These are phyloP conservation scores for Andrena dorsata DNA, from an alignment of 2,888 invertebrate species.

Conservation along the genomic window DNA sequence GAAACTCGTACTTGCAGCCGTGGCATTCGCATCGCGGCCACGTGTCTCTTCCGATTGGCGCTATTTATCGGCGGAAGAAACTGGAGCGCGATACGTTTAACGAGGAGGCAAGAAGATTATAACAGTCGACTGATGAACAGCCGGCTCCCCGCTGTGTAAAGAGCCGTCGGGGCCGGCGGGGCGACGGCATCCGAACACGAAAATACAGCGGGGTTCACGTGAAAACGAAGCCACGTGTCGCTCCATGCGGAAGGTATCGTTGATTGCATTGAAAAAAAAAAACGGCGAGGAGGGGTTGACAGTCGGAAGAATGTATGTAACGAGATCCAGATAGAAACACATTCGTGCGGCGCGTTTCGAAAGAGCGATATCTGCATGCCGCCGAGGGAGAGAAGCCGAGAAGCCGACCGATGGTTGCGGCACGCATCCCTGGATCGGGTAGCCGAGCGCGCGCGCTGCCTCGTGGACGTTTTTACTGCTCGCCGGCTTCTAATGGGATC, in stretches of 20 bases:
- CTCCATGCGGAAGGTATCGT: slow-evolving; percentile 41
- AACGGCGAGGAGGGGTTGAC: slow-evolving; percentile 50
- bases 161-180: not conserved
- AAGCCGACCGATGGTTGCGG: slow-evolving; percentile 50
- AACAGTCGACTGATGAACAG: slow-evolving; percentile 2
- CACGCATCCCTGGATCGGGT: slow-evolving; percentile 59
- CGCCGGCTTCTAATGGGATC: slow-evolving; percentile 66
- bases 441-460: slow-evolving; percentile 12
- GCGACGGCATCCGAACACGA: not conserved
- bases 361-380: slow-evolving; percentile 62
- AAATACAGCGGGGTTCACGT: slow-evolving; percentile 2
- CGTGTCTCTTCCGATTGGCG: slow-evolving; percentile 58
- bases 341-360: slow-evolving; percentile 51
- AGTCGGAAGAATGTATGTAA: slow-evolving; percentile 41
- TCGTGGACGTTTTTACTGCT: slow-evolving; percentile 58
- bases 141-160: too few species aligned
- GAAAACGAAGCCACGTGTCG: slow-evolving; percentile 6
- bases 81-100: slow-evolving; percentile 1
- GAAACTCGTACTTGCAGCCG: slow-evolving; percentile 62
- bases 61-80: slow-evolving; percentile 37
- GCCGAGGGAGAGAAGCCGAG: slow-evolving; percentile 28
- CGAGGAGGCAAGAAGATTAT: slow-evolving; percentile 7
- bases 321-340: slow-evolving; percentile 40
- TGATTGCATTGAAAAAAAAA: slow-evolving; percentile 59
- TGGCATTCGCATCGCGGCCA: slow-evolving; percentile 58